These are phyloP conservation scores for Enoplosus armatus DNA, from an alignment of 2,797 vertebrate genomes.

Conservation along the genomic window DNA sequence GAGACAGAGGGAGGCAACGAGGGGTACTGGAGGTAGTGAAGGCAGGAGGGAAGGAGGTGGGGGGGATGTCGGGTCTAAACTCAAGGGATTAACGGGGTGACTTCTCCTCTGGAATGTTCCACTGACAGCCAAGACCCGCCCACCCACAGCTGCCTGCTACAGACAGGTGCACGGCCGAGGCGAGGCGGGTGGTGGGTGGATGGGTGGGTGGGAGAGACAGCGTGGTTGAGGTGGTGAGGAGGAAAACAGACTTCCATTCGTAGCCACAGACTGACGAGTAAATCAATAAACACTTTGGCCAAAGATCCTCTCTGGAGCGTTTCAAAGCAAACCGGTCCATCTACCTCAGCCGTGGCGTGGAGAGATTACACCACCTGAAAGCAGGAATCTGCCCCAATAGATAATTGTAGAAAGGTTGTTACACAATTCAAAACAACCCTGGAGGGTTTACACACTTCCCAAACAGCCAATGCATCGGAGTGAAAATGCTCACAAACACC, in stretches of 20 bases:
- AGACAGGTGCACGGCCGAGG: conserved; percentile 82
- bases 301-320: conserved; percentile 34
- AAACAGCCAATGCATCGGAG: conserved; percentile 17
- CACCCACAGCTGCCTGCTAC: conserved; percentile 83
- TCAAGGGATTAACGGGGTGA: conserved; percentile 86
- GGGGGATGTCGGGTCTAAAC: conserved; percentile 72
- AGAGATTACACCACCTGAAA: conserved; percentile 14
- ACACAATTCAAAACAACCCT: conserved; percentile 11
- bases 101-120: conserved; percentile 86
- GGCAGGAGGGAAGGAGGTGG: conserved; percentile 32
- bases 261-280: conserved; percentile 37
- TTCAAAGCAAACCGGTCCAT: conserved; percentile 47
- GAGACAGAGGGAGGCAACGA: conserved; percentile 32
- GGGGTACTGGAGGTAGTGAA: conserved; percentile 52
- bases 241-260: conserved; percentile 51
- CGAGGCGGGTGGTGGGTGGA: conserved; percentile 57
- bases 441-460: conserved; percentile 10
- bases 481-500: conserved; percentile 30
- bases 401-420: background rate
- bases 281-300: conserved; percentile 55
- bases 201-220: conserved; percentile 42
- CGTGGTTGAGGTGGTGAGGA: conserved; percentile 45
- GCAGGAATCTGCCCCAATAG: conserved; percentile 1
- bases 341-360: background rate
- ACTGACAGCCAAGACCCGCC: conserved; percentile 82